Percentiles rank a stretch among this genome's conserved stretches.
Evolutionary conservation across 2,113 vertebrate species (phyloP).

Genomic region (Willisornis vidua): DNA sequence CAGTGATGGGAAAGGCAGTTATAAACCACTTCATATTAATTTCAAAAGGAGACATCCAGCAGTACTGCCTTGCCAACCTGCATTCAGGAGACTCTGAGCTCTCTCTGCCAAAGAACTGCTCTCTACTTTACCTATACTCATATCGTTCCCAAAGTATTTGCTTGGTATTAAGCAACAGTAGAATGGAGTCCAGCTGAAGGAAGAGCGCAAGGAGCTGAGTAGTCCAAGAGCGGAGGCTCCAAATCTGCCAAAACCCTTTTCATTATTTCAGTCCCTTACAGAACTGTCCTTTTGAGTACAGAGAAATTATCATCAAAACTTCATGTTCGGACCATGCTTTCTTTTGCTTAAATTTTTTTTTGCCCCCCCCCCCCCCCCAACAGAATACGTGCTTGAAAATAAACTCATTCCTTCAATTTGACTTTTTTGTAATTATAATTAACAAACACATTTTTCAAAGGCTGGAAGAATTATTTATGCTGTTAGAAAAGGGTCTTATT

Average conservation of each 20-base stretch:
- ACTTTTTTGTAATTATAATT: neutral
- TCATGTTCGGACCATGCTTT: neutral
- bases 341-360: neutral
- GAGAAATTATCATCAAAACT: neutral
- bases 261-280: neutral
- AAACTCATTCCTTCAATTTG: neutral
- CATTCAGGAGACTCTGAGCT: neutral
- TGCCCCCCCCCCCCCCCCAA: accelerated
- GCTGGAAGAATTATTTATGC: neutral
- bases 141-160: no score
- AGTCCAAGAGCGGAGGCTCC: neutral
- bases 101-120: neutral
- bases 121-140: no score
- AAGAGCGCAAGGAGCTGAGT: accelerated
- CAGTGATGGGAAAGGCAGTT: neutral
- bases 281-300: neutral
- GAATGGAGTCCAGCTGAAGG: neutral
- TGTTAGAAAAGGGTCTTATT: neutral
- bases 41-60: neutral
- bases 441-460: neutral
- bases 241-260: neutral
- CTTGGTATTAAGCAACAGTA: no score
- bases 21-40: neutral
- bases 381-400: neutral
- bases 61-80: neutral